phyloP scores from a whole-genome alignment of 2,888 invertebrate species.

The Lobophora halterata region DNA sequence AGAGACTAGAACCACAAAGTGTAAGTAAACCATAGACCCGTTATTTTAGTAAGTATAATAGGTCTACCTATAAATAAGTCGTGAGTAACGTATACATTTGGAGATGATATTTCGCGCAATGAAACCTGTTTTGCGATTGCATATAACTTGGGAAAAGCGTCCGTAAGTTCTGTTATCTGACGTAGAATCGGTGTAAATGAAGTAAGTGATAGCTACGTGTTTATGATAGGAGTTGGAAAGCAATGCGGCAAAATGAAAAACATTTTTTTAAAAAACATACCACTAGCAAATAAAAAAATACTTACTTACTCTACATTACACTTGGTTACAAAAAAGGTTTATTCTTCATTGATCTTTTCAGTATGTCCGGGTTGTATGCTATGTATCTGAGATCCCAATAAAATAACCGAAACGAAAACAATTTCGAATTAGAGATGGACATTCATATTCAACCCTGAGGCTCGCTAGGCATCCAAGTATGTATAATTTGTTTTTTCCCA shows the following conservation, averaged over 20 bases:
- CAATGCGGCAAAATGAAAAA: too few species aligned
- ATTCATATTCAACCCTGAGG: slow-evolving; percentile 42
- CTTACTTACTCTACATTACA: too few species aligned
- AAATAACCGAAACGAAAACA: slow-evolving; percentile 25
- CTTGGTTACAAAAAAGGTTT: too few species aligned
- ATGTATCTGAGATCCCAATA: slow-evolving; percentile 12
- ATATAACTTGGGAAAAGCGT: slow-evolving; percentile 12
- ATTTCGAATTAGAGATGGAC: slow-evolving; percentile 35
- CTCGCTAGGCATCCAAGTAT: slow-evolving; percentile 42
- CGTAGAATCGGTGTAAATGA: slow-evolving; percentile 17
- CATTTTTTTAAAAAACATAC: too few species aligned
- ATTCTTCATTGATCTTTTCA: too few species aligned
- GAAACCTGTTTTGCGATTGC: slow-evolving; percentile 21
- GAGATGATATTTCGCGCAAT: background rate
- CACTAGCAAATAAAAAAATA: too few species aligned
- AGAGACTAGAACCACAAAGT: slow-evolving; percentile 30
- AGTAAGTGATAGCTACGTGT: slow-evolving; percentile 2
- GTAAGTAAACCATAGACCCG: slow-evolving; percentile 34
- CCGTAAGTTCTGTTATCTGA: slow-evolving; percentile 11
- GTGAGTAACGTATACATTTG: slow-evolving; percentile 2
- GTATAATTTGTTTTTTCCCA: slow-evolving; percentile 50
- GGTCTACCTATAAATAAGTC: too few species aligned
- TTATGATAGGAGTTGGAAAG: background rate
- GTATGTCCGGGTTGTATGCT: too few species aligned
- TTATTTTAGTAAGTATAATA: slow-evolving; percentile 10